phyloP scores from a whole-genome alignment of 2,797 vertebrate species.

The Micropoecilia bifurca region DNA sequence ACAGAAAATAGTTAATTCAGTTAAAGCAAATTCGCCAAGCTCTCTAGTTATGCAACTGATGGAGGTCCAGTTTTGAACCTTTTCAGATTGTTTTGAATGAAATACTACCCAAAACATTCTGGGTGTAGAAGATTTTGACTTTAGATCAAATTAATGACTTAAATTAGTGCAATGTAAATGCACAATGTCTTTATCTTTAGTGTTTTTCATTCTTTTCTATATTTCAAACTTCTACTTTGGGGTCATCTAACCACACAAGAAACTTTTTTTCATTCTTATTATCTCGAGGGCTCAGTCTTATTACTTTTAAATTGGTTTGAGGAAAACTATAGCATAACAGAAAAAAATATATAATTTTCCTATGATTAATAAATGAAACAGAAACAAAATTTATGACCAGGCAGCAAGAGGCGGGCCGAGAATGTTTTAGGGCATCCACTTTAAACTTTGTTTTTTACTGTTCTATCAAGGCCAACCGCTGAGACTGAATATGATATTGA shows the following conservation, averaged over 20 bases:
- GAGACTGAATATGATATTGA: constrained; percentile 70
- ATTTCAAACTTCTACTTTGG: constrained; percentile 11
- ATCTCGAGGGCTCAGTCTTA: constrained; percentile 39
- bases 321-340: constrained; percentile 50
- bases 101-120: background rate
- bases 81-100: background rate
- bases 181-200: background rate
- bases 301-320: constrained; percentile 54
- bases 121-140: background rate
- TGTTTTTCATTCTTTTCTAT: background rate
- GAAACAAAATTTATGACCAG: constrained; percentile 49
- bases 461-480: constrained; percentile 64
- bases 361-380: constrained; percentile 71
- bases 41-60: background rate
- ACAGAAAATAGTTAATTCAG: constrained; percentile 4
- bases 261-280: constrained; percentile 28
- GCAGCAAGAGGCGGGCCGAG: constrained; percentile 40
- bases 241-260: constrained; percentile 9
- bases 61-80: constrained; percentile 1
- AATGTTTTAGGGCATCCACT: constrained; percentile 47
- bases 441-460: constrained; percentile 46
- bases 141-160: background rate
- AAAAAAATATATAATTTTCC: constrained; percentile 47
- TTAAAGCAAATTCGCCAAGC: constrained; percentile 13
- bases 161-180: background rate